Evolutionary conservation across 92 coral and sea anemone genomes (phyloP), one percentile per base, ranked within the genome.

Genomic region (Epizoanthus rinbou): DNA sequence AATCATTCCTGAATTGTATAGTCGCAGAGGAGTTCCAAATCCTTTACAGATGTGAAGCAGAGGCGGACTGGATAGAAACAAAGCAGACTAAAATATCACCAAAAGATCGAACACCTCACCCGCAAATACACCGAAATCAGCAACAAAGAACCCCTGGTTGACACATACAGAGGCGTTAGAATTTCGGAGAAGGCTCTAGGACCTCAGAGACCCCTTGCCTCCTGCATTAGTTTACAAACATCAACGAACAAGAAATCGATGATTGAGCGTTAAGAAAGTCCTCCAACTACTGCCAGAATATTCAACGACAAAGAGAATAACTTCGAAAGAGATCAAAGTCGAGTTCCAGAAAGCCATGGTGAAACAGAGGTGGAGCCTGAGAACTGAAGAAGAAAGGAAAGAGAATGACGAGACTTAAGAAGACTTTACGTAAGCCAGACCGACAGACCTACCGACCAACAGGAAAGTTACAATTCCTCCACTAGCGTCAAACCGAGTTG

Each of bases 101-200:
- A 58, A 50, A 72, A 72, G 59, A 72, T 67, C 17, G 15, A 68
- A 68, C 60, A 72, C 16, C 62, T 72, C 60, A 72, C 76, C 60
- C 6, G 47, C 39, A 72, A 72, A 72, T 47, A 17, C 57, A 17
- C 76, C 22, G n/a, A n/a, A n/a, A n/a, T n/a, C n/a, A n/a, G n/a
- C n/a, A 28, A 72, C 76, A 47, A 72, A 41, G 57, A n/a, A 16
- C 60, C 63, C 59, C 57, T 28, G 19, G 67, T 62, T 25, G 67
- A 62, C 28, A 22, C 67, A 10, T 62, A 21, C 53, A 22, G 11
- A 62, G 25, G 25, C 9, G 67, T 62, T 10, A 62, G 21, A 24
- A 22, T 62, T 3, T 62, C 67, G 2, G 67, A 62, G 1, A 10
- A 9, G 13, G 53, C 53, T 1, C 53, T 47, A 2, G 53, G 53